Evolutionary conservation across 1,140 invertebrate genomes (phyloP).

Genomic region (Sinonovacula constricta): DNA sequence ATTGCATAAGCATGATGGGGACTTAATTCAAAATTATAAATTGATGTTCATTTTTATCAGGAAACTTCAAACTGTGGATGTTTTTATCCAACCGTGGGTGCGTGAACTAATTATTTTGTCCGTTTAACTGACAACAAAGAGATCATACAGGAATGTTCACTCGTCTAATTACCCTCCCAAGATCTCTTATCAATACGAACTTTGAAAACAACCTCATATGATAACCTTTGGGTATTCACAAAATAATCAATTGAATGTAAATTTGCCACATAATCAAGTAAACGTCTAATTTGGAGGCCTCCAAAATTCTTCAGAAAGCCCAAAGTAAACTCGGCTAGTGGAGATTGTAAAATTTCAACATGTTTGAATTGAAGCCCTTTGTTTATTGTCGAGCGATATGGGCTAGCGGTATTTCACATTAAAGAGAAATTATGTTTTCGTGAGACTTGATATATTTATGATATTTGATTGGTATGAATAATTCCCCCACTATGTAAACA

Average conservation of each 20-base stretch:
- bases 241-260: slow-evolving; percentile 40
- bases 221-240: slow-evolving; percentile 13
- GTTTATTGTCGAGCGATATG: slow-evolving; percentile 27
- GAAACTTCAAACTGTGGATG: too few relatives aligned
- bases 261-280: slow-evolving; percentile 39
- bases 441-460: slow-evolving; percentile 25
- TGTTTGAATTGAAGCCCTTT: slow-evolving; percentile 23
- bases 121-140: too few relatives aligned
- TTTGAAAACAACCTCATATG: slow-evolving; percentile 42
- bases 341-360: slow-evolving; percentile 34
- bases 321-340: slow-evolving; percentile 35
- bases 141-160: not conserved
- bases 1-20: too few relatives aligned
- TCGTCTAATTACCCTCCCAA: slow-evolving; percentile 27
- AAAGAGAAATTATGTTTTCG: slow-evolving; percentile 27
- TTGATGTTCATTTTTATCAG: too few relatives aligned
- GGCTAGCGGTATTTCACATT: slow-evolving; percentile 33
- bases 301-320: slow-evolving; percentile 25
- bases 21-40: too few relatives aligned
- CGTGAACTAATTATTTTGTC: too few relatives aligned
- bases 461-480: slow-evolving; percentile 5
- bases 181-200: slow-evolving; percentile 6
- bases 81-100: too few relatives aligned
- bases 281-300: slow-evolving; percentile 38
- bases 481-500: slow-evolving; percentile 18